Conservation (phyloP, 2,113 vertebrate species). For the Ploceus nigricollis region DNA sequence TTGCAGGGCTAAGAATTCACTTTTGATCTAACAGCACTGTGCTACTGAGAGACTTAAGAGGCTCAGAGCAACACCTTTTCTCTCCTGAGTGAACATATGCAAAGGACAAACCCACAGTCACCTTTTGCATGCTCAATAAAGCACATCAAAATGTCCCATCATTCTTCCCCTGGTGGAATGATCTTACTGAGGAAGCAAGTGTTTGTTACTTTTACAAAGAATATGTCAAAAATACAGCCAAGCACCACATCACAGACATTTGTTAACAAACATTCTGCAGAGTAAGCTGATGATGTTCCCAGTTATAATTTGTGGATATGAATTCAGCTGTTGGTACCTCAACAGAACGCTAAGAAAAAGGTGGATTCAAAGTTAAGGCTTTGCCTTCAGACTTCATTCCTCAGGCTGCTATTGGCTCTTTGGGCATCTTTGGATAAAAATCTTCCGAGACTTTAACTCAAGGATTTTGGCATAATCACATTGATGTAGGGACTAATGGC, state of each 20-base stretch:
- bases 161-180: neutral
- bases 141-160: neutral
- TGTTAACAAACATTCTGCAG: neutral
- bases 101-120: neutral
- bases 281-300: neutral
- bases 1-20: conserved; percentile 40
- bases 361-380: neutral
- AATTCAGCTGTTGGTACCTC: neutral
- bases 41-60: conserved; percentile 23
- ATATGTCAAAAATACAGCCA: neutral
- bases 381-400: neutral
- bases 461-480: neutral
- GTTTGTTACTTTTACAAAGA: neutral
- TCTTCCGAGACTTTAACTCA: neutral
- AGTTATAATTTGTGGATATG: neutral
- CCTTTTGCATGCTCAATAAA: neutral
- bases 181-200: neutral
- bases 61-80: conserved; percentile 27
- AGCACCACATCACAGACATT: neutral
- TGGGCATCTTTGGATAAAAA: neutral
- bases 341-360: neutral
- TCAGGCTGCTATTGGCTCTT: neutral
- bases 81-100: neutral
- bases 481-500: neutral
- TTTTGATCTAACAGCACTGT: conserved; percentile 22